Conservation (phyloP, 2,888 invertebrate genomes). For the Drosophila meridiana region DNA sequence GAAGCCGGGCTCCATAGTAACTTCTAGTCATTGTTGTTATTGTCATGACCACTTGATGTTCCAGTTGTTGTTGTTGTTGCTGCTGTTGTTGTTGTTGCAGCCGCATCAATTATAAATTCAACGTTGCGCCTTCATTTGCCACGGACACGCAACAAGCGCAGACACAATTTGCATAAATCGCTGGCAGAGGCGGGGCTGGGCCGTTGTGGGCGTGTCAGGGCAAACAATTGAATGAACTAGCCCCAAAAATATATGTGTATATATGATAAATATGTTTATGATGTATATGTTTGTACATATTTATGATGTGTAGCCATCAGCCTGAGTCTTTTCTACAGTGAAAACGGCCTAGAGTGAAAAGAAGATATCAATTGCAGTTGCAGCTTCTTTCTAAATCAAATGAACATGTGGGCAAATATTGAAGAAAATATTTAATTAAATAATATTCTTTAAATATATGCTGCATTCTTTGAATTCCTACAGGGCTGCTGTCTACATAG, state of each 20-base stretch:
- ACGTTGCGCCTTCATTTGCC: constrained; percentile 48
- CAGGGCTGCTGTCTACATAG: too few relatives aligned
- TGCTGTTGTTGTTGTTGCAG: constrained; percentile 36
- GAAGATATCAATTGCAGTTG: not conserved
- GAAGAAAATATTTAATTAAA: not conserved
- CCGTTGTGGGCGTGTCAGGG: constrained; percentile 7
- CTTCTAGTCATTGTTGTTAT: constrained; percentile 49
- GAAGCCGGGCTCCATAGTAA: constrained; percentile 43
- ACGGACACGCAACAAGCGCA: constrained; percentile 62
- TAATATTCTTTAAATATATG: too few relatives aligned
- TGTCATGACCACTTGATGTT: constrained; percentile 71
- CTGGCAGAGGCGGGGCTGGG: not conserved
- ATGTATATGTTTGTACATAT: not conserved
- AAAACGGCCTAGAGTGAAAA: not conserved
- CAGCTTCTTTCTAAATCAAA: too few relatives aligned
- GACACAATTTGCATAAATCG: constrained; percentile 46
- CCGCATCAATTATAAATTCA: constrained; percentile 71
- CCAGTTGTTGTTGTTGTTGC: constrained; percentile 22
- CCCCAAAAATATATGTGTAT: not conserved
- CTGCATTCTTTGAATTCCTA: too few relatives aligned
- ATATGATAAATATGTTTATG: not conserved
- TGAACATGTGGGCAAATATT: not conserved
- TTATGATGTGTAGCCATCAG: not conserved
- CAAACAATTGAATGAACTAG: constrained; percentile 14
- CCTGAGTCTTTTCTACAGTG: not conserved